phyloP scores from a whole-genome alignment of 2,113 vertebrate species.

The Daubentonia madagascariensis region DNA sequence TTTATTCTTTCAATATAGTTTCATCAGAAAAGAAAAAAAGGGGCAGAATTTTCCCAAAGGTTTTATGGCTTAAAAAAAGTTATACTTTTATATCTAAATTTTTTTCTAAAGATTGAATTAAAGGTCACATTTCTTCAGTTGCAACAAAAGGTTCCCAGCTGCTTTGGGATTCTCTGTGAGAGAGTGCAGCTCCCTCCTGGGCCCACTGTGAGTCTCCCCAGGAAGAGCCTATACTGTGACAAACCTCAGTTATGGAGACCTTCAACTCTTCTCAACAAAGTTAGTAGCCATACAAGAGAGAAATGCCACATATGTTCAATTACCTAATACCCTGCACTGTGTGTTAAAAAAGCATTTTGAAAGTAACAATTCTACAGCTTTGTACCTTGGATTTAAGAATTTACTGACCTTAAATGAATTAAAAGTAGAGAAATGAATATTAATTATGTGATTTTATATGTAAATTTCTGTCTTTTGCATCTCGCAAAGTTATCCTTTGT shows the following conservation, averaged over 20 bases:
- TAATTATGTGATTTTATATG: neutral
- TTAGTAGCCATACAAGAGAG: neutral
- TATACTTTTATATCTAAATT: neutral
- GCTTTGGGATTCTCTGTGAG: neutral
- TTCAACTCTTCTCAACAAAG: constrained; percentile 27
- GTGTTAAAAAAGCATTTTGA: neutral
- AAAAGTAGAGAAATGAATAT: neutral
- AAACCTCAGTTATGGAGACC: neutral
- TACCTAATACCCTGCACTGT: neutral
- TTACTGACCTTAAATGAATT: neutral
- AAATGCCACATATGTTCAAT: neutral
- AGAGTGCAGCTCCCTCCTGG: neutral
- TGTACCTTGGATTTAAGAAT: neutral
- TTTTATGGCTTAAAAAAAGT: constrained; percentile 42
- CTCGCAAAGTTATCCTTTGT: neutral
- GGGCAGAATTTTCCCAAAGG: constrained; percentile 41
- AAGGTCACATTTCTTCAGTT: neutral
- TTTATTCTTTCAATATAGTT: constrained; percentile 53
- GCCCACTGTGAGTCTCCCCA: neutral
- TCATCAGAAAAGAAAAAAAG: constrained; percentile 29
- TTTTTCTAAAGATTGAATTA: constrained; percentile 48
- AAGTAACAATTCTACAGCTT: neutral
- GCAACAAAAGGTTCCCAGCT: neutral
- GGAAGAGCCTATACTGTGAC: neutral
- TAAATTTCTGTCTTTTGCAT: neutral